Base-by-base conservation (phyloP, 2,113 vertebrate genomes). In the Aptenodytes patagonicus region DNA sequence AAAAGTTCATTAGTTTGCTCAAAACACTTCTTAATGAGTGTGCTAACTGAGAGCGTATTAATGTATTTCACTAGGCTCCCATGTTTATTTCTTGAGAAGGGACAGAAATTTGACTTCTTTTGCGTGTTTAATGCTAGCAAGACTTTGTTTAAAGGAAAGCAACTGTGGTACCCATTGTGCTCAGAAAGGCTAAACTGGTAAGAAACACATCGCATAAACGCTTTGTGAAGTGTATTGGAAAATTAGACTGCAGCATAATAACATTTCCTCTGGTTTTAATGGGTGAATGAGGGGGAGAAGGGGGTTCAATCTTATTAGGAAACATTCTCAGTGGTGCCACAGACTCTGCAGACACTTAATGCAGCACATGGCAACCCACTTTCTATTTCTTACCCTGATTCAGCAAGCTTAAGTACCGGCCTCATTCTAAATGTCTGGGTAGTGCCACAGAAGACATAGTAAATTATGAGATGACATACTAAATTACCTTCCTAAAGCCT, bases 1-100 rank as follows among this genome's bases (percentile, higher is more conserved):
- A 95, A 94, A 97, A 97, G 79, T 97, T 98, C 94, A 95, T 97
- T 97, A 93, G 44, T 83, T 92, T 65, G 17, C 75, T 95, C 73
- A 88, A 89, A 97, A 94, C 6, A 29, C 72, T 91, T 89, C 72
- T 94, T 97, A 96, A 95, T 97, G 86, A 97, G 52, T 91, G 81
- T 81, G 55, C 29, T 98, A 98, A 97, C 92, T 98, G 95, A 91
- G 65, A 97, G 38, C 9, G 5, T 40, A 89, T 95, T 97, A 97
- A 90, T 54, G 71, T 46, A 91, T 96, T 96, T 95, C 66, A 92
- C 88, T 66, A 88, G 52, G 10, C 52, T 95, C 65, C 26, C 64
- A 28, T 89, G 64, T 94, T 98, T 97, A 73, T 97, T 97, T 95
- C 75, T 95, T 90, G 80, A 91, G 72, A 94, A 97, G 65, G 17